Percentiles rank a stretch among this genome's conserved stretches.
These are phyloP conservation scores for Orthonevra nobilis DNA, from an alignment of 2,888 invertebrate genomes.

Conservation along the genomic window DNA sequence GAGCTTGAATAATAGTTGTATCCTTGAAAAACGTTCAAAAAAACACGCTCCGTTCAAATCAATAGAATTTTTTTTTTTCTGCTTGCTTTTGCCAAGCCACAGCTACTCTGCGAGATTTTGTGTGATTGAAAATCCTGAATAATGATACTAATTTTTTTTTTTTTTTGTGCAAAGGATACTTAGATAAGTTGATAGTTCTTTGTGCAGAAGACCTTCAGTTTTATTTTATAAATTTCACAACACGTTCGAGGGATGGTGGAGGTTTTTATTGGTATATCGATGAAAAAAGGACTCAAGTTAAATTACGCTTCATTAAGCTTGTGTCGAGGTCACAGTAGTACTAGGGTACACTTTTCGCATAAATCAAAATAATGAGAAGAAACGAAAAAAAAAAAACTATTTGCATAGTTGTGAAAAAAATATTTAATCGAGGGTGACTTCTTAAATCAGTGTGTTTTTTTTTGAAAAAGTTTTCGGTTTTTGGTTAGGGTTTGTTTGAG, in stretches of 20 bases:
- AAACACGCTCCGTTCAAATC: conserved; percentile 17
- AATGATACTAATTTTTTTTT: conserved; percentile 52
- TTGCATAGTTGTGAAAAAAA: conserved; percentile 4
- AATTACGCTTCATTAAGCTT: conserved; percentile 50
- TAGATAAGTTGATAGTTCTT: conserved; percentile 45
- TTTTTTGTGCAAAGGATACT: conserved; percentile 17
- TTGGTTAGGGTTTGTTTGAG: conserved; percentile 26
- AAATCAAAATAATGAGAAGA: conserved; percentile 44
- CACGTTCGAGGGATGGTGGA: no score
- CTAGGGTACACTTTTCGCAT: conserved; percentile 11
- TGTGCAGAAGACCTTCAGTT: conserved; percentile 45
- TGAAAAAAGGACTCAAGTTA: conserved; percentile 14
- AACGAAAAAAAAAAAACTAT: conserved; percentile 4
- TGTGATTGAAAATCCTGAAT: conserved; percentile 57
- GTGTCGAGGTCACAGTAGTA: conserved; percentile 42
- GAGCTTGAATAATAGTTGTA: conserved; percentile 49
- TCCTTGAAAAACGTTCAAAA: conserved; percentile 39
- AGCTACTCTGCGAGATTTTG: neutral
- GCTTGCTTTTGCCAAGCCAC: conserved; percentile 35
- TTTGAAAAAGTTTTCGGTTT: conserved; percentile 13
- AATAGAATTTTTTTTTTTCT: no score
- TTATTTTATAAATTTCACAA: neutral
- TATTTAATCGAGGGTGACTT: conserved; percentile 41
- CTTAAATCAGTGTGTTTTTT: conserved; percentile 44
- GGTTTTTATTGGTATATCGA: conserved; percentile 18